Evolutionary conservation across 2,888 invertebrate species (phyloP), one percentile per base, ranked within the genome.

Genomic region (Cheilosia urbana): DNA sequence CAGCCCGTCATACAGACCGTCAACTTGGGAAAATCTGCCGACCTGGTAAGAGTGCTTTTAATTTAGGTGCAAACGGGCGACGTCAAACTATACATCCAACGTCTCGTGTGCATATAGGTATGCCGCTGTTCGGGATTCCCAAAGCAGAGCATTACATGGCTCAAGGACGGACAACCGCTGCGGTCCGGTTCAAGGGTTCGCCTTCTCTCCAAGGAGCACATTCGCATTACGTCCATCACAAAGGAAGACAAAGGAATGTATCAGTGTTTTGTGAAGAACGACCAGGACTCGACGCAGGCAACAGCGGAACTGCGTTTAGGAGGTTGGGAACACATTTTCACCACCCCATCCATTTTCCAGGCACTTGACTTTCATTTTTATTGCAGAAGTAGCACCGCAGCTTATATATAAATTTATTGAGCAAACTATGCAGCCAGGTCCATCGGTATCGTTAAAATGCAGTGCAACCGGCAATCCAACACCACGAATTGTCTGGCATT

Each of bases 191-290:
- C 94, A 30, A 93, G 95, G 63, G 92, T 94, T 21, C 93, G 93
- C 85, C 89, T 94, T 89, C 92, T 94, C 89, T 92, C 93, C 7
- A 93, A 93, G 85, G 93, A 93, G 83, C 93, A 93, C 85, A 92
- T 94, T 84, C 93, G 93, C 88, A 94, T 96, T 89, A 94, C 93
- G 83, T 94, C 94, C 63, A 93, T 97, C 47, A 95, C 95, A 69
- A 95, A 95, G 88, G 96, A 96, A 83, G 97, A 98, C 91, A 95
- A 96, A 88, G 98, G 98, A 37, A 96, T 97, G 94, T 98, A 97
- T 92, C 98, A 98, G 91, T 98, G 98, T 91, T 95, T 97, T 88
- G 96, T 96, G 6, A 95, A 95, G 90, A 97, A 96, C 90, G 95
- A 96, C 78, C 94, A 95, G 90, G 97, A 97, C 90, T 96, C 96